Base-by-base conservation (phyloP, 2,888 invertebrate genomes). In the Dromius quadrimaculatus region DNA sequence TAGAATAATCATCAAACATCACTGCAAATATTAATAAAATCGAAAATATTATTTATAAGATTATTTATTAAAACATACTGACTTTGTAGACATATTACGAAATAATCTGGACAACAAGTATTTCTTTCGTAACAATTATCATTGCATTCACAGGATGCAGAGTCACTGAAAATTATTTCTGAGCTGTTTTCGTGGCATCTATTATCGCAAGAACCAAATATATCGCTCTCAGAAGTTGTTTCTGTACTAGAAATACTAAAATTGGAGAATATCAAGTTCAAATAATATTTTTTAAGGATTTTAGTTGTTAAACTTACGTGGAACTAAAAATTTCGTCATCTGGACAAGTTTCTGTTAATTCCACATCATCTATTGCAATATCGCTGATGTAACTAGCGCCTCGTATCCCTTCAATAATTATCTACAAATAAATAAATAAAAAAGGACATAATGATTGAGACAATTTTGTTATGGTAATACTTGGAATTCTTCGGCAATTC, bases 311-410 rank as follows among this genome's bases (percentile, higher is more conserved):
- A 19, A 69, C 81, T 81, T 71, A 75, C 73, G 69, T 71, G 5
- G 64, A 38, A 17, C 13, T 63, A 38, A 32, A 78, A 76, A 74
- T 76, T 1, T 78, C 79, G 0, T 75, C 76, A 1, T 74, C 74
- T 0, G 75, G 78, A 75, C 91, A 91, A 71, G 88, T 85, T 0
- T 83, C 82, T 22, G 89, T 82, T 23, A 94, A 82, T 4, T 86
- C 85, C 0, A 94, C 88, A 78, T 95, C 94, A 75, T 95, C 94
- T 9, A 94, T 87, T 0, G 94, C 94, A 32, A 92, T 90, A 78
- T 94, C 93, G 64, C 92, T 92, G 4, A 90, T 86, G 73, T 88
- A 90, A 17, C 86, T 86, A 0, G 76, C 74, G 0, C 92, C 92
- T 23, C 91, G 83, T 0, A 90, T 84, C 0, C 91, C 93, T 79